Conservation (phyloP, 2,888 invertebrate genomes). For the Melieria omissa region DNA sequence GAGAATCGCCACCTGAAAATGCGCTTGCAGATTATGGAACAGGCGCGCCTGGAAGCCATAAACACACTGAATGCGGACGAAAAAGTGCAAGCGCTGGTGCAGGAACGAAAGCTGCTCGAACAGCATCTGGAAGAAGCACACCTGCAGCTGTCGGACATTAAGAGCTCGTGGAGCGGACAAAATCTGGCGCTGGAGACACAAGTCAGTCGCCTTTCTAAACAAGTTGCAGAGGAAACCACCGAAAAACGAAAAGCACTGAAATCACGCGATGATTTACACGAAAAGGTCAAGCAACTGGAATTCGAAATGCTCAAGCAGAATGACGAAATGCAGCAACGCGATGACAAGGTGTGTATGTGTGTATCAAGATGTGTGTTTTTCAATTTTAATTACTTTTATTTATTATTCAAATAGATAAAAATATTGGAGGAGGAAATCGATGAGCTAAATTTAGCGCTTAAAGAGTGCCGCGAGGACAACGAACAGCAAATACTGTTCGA, state of each 20-base stretch:
- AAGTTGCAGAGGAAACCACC: slow-evolving; percentile 85
- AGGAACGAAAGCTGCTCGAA: slow-evolving; percentile 77
- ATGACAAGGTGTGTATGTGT: slow-evolving; percentile 58
- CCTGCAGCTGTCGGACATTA: slow-evolving; percentile 87
- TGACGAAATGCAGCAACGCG: slow-evolving; percentile 60
- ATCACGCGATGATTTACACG: slow-evolving; percentile 75
- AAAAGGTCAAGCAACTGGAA: slow-evolving; percentile 69
- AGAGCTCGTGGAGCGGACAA: slow-evolving; percentile 92
- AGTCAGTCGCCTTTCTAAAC: slow-evolving; percentile 83
- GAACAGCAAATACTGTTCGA: slow-evolving; percentile 70
- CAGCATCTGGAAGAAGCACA: slow-evolving; percentile 86
- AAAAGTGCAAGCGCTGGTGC: slow-evolving; percentile 70
- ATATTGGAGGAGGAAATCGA: slow-evolving; percentile 80
- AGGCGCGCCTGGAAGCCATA: slow-evolving; percentile 60
- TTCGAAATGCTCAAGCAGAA: slow-evolving; percentile 61
- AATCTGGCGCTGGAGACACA: slow-evolving; percentile 91
- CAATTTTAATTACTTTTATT: neutral
- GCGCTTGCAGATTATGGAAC: slow-evolving; percentile 64
- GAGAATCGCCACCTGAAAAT: slow-evolving; percentile 77
- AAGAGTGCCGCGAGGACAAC: slow-evolving; percentile 67
- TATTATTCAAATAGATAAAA: slow-evolving; percentile 64
- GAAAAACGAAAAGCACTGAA: slow-evolving; percentile 80
- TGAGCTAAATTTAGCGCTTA: slow-evolving; percentile 76
- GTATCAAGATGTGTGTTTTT: slow-evolving; percentile 1
- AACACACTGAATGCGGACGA: slow-evolving; percentile 66